Evolutionary conservation across 2,797 vertebrate genomes (phyloP), one percentile per base, ranked within the genome.

Genomic region (Oreochromis grahami): DNA sequence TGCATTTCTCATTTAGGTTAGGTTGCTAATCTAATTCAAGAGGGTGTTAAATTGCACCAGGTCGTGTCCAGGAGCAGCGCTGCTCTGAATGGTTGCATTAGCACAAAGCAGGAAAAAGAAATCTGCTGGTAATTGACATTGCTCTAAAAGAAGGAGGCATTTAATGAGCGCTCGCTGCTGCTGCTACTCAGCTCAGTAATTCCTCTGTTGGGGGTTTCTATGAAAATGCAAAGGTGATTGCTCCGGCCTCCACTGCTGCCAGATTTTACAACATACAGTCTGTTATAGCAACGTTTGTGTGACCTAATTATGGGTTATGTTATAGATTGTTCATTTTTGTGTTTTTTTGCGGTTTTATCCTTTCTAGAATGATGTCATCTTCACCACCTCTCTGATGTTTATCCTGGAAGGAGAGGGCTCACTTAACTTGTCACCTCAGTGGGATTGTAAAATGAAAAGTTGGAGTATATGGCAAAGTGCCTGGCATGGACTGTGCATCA

Each of bases 361-460:
- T 72, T 72, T 72, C n/a, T 80, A 4, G 79, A 80, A 43, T 81
- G 13, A 55, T n/a, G 10, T 86, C 50, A 38, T 82, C 41, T 36
- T 58, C 24, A 13, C 7, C n/a, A 21, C 45, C 72, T 43, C 79
- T 80, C 41, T 51, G 77, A 63, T 48, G 68, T 81, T 50, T 87
- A 38, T 82, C 78, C 55, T 74, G 32, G 53, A 79, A 52, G 13
- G 3, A 86, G 70, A 41, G 48, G 48, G 83, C 68, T 72, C 68
- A 41, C 72, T 48, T 80, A 70, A 84, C 82, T 87, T 82, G 87
- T 81, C 88, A 87, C 90, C 90, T 88, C 55, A 81, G 79, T 94
- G 78, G 81, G 84, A 78, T 90, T 91, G 89, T 58, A 81, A 89
- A 93, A 91, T 92, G 91, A 88, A 89, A 79, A 87, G 84, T 84